Base-by-base conservation (phyloP, 1,140 invertebrate species). In the Drosophila mayri region DNA sequence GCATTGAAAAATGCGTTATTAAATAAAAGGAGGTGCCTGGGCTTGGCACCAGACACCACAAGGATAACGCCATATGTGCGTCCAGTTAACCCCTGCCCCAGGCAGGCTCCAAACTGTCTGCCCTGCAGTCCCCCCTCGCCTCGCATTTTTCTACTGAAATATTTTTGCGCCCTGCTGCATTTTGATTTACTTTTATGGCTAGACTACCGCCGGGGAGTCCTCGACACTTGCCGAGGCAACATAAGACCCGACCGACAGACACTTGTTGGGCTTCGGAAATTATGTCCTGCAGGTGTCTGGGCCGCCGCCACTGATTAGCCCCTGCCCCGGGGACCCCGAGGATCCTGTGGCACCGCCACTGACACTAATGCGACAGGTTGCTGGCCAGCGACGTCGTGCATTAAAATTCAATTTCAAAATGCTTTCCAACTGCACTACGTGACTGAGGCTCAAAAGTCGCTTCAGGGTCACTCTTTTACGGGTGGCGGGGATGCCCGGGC, bases 101-200 rank as follows among this genome's bases (percentile, higher is more conserved):
- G 28, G 28, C 16, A 65, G 40, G 44, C 37, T 47, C 35, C 61
- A 47, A 38, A 32, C 49, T 62, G 79, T 79, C 67, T 88, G 63
- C 41, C 30, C 1, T 25, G 49, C 47, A 44, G 18, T 68, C 5
- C n/a, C 32, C 25, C 4, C 25, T 25, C 10, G 12, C 14, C 38
- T 22, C 38, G 12, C 30, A 43, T 32, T 38, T 32, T 38, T 28
- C 52, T 40, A 61, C 40, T 59, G 73, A 80, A 84, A 80, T 81
- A 81, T 77, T 58, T 61, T 43, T 78, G 75, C 72, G 65, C 79
- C 52, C 62, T 83, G 73, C 68, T 90, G 85, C 85, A 90, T 84
- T 90, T 90, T 90, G 85, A 88, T 88, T 88, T 88, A 88, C 85
- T 90, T 88, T 81, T 80, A 90, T 81, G 84, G 81, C 85, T 68